These are phyloP conservation scores for Grallaria varia DNA, from an alignment of 2,113 vertebrate genomes.

Conservation along the genomic window DNA sequence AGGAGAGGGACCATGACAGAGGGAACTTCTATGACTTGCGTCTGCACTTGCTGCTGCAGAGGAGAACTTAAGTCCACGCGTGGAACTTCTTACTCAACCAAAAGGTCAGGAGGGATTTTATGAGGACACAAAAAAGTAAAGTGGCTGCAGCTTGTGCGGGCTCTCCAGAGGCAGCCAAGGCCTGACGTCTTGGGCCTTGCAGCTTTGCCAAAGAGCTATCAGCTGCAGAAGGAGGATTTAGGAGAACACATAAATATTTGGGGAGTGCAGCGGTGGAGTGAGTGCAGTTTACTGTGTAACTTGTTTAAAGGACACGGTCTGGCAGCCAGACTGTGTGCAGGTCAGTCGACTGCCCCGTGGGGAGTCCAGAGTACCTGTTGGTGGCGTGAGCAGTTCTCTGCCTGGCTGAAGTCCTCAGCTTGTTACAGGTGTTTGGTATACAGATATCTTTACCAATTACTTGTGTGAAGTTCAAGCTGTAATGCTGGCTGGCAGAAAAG, in stretches of 20 bases:
- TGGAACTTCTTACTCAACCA: not conserved
- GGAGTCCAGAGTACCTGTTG: not conserved
- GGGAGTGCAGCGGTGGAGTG: not conserved
- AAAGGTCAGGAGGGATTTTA: not conserved
- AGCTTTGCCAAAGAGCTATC: not conserved
- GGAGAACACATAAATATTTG: conserved; percentile 31
- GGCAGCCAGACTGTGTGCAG: not conserved
- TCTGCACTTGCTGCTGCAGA: not conserved
- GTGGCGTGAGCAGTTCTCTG: not conserved
- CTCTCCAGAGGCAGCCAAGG: not conserved
- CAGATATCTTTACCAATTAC: not conserved
- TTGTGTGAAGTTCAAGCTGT: not conserved
- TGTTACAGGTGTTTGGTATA: not conserved
- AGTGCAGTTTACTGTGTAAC: not conserved
- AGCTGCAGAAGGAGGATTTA: not conserved
- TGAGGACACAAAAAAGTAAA: not conserved
- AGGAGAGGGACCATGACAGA: not conserved
- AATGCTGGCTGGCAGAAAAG: not conserved
- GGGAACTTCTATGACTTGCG: not conserved
- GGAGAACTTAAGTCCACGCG: not conserved
- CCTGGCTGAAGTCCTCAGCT: not conserved
- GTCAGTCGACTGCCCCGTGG: not conserved
- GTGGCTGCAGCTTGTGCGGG: rapidly evolving
- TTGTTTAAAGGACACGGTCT: not conserved
- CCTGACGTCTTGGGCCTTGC: not conserved